Percentiles rank a stretch among this genome's conserved stretches.
Conservation (phyloP, 1,140 invertebrate genomes). For the Drosophila pruinosa region DNA sequence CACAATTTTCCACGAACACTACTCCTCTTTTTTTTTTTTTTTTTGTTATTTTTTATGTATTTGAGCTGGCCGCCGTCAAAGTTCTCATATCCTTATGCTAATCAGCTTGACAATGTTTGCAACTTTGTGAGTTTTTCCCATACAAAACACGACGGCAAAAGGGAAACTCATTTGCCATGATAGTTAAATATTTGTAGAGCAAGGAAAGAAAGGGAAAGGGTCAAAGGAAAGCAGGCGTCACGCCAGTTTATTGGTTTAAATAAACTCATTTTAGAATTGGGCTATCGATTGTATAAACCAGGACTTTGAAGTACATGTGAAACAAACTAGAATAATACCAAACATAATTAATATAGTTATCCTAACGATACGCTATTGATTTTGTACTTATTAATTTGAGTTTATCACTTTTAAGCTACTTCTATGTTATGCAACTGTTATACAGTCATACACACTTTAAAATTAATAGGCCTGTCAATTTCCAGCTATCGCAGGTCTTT, state of each 20-base stretch:
- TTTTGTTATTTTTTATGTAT: background rate
- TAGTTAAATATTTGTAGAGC: conserved; percentile 33
- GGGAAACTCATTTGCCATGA: conserved; percentile 26
- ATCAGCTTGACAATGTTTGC: conserved; percentile 46
- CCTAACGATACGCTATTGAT: too few relatives aligned
- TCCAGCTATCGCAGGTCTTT: too few relatives aligned
- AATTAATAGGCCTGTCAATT: too few relatives aligned
- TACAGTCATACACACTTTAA: too few relatives aligned
- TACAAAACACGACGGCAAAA: conserved; percentile 3
- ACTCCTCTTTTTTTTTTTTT: background rate
- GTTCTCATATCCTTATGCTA: conserved; percentile 69
- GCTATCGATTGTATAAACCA: too few relatives aligned
- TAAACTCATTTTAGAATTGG: background rate
- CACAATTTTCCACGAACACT: conserved; percentile 47
- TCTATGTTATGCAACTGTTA: too few relatives aligned
- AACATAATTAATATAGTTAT: too few relatives aligned
- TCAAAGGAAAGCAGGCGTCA: background rate
- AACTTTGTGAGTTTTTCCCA: conserved; percentile 23
- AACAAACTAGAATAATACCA: too few relatives aligned
- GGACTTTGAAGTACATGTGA: too few relatives aligned
- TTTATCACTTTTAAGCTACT: too few relatives aligned
- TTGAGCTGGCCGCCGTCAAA: conserved; percentile 10
- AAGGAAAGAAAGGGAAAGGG: background rate
- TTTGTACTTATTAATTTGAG: too few relatives aligned
- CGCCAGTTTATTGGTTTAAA: background rate